These are phyloP conservation scores for Nematostella vectensis DNA, from an alignment of 92 coral and sea anemone species.

Conservation along the genomic window DNA sequence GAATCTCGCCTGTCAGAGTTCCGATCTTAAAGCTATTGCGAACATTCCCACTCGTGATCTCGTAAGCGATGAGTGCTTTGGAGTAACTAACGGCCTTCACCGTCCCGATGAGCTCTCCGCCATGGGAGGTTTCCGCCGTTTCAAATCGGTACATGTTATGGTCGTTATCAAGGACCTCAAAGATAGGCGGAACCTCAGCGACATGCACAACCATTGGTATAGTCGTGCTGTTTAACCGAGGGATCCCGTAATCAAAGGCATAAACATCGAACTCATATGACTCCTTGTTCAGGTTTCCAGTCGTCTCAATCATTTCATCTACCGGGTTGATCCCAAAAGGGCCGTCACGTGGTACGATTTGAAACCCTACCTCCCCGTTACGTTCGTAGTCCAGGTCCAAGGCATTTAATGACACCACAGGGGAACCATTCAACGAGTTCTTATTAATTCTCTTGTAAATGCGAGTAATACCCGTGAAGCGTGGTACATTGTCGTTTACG, in stretches of 20 bases:
- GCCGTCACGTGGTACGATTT: slow-evolving; percentile 22
- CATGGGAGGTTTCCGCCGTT: slow-evolving; percentile 39
- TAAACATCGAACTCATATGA: slow-evolving; percentile 33
- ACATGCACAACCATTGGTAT: slow-evolving; percentile 33
- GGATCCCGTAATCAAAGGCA: slow-evolving; percentile 75
- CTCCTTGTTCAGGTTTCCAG: slow-evolving; percentile 30
- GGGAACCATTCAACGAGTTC: slow-evolving; percentile 50
- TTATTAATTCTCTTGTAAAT: slow-evolving; percentile 31
- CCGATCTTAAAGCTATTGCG: slow-evolving; percentile 40
- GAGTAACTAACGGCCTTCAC: slow-evolving; percentile 61
- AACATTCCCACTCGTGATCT: slow-evolving; percentile 43
- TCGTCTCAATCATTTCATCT: slow-evolving; percentile 37
- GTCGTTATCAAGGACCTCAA: slow-evolving; percentile 35
- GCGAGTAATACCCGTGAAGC: slow-evolving; percentile 8
- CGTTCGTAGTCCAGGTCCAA: slow-evolving; percentile 46
- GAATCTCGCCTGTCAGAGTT: slow-evolving; percentile 44
- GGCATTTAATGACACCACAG: slow-evolving; percentile 27
- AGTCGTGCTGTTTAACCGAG: slow-evolving; percentile 49
- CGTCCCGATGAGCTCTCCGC: slow-evolving; percentile 55
- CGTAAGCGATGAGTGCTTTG: slow-evolving; percentile 54
- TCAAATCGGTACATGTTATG: slow-evolving; percentile 43
- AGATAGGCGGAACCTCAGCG: slow-evolving; percentile 58
- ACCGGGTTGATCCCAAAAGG: slow-evolving; percentile 59
- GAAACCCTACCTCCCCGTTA: slow-evolving; percentile 49
- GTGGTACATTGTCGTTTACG: slow-evolving; percentile 61